phyloP scores from a whole-genome alignment of 2,888 invertebrate species.

The Ichneumoninae sp. region DNA sequence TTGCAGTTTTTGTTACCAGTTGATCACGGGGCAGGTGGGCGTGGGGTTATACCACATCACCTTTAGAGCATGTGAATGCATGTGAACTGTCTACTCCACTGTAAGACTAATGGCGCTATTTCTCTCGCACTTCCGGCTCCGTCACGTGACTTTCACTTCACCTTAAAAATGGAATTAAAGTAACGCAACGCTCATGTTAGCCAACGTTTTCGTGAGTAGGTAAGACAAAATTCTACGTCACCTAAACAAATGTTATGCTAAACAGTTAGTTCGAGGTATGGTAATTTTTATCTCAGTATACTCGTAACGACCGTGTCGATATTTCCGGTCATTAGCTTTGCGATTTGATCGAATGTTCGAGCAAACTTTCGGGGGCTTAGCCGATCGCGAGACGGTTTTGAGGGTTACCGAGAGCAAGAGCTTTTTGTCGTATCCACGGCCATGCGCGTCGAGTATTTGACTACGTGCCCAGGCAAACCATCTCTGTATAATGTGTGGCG shows the following conservation, averaged over 20 bases:
- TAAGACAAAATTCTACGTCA: too few relatives aligned
- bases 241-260: background rate
- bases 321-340: conserved; percentile 45
- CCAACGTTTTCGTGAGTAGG: too few relatives aligned
- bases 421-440: conserved; percentile 70
- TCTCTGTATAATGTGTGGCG: conserved; percentile 74
- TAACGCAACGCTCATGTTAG: too few relatives aligned
- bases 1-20: too few relatives aligned
- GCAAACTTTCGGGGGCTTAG: conserved; percentile 54
- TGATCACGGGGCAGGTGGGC: too few relatives aligned
- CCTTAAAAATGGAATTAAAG: too few relatives aligned
- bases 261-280: background rate
- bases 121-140: too few relatives aligned
- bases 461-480: conserved; percentile 76
- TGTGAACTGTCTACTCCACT: too few relatives aligned
- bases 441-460: conserved; percentile 73
- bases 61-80: too few relatives aligned
- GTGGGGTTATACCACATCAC: too few relatives aligned
- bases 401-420: conserved; percentile 57
- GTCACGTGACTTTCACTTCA: too few relatives aligned
- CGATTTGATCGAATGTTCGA: conserved; percentile 38
- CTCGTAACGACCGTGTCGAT: background rate
- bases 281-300: background rate
- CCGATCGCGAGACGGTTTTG: conserved; percentile 21
- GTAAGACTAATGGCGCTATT: too few relatives aligned